Evolutionary conservation across 2,888 invertebrate species (phyloP), one percentile per base, ranked within the genome.

Genomic region (Chironomus riparius): DNA sequence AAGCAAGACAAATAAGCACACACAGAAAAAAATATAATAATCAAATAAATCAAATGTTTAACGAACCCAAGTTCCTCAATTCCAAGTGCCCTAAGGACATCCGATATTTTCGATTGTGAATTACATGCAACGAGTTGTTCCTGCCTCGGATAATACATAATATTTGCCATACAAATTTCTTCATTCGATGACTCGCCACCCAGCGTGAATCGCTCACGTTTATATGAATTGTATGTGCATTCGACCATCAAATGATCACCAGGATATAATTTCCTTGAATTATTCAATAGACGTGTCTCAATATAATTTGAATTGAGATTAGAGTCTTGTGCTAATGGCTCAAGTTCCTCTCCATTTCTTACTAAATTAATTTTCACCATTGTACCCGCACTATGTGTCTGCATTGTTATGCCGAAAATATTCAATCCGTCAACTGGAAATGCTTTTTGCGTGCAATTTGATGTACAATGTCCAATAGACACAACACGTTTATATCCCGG

Each of bases 141-240:
- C 81, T 89, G 89, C 78, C 88, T 86, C 61, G 90, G 90, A 85
- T 90, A 90, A 83, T 90, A 90, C 78, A 90, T 84, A 78, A 87
- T 87, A 82, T 89, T 87, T 79, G 89, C 88, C 78, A 90, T 84
- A 81, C 90, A 91, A 80, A 90, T 90, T 82, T 91, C 90, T 81
- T 90, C 90, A 78, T 88, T 85, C 81, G 88, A 89, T 77, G 89
- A 88, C 78, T 88, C 82, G 77, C 90, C 90, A 79, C 90, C 84
- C 1, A 74, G 48, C 10, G 68, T 68, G 15, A 74, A 83, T 90
- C 90, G 89, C 79, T 88, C 87, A 79, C 87, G 86, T 78, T 89
- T 85, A 78, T 87, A 87, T 79, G 88, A 88, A 80, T 88, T 87
- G 81, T 89, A 89, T 72, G 87, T 87, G 81, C 89, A 89, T 81